Evolutionary conservation across 2,113 vertebrate genomes (phyloP).

Genomic region (Panurus biarmicus): DNA sequence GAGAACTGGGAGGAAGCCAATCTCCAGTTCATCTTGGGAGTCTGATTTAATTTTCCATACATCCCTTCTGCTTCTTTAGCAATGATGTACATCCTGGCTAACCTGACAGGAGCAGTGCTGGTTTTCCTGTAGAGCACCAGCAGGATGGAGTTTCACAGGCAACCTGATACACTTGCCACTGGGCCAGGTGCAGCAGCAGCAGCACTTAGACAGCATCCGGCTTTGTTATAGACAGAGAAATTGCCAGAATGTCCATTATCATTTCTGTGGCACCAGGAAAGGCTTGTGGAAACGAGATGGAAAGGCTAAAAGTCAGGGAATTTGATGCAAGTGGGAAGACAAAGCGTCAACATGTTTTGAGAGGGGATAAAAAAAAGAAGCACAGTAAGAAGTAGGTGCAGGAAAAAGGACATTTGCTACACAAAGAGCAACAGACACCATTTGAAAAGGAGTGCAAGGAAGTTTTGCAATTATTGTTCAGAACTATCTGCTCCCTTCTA

Average conservation of each 20-base stretch:
- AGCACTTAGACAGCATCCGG: neutral
- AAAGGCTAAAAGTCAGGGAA: neutral
- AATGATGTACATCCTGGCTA: neutral
- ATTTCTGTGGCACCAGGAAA: neutral
- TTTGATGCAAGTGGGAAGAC: neutral
- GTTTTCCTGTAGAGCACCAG: neutral
- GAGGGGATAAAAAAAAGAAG: neutral
- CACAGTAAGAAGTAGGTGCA: neutral
- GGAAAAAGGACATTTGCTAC: neutral
- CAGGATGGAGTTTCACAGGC: neutral
- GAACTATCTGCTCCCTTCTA: neutral
- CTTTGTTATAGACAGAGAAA: neutral
- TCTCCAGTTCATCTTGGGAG: neutral
- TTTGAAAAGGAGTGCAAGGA: neutral
- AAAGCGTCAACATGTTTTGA: neutral
- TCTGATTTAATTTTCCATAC: constrained; percentile 3
- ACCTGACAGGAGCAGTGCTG: neutral
- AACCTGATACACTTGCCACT: neutral
- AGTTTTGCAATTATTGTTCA: neutral
- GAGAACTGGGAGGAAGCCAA: constrained; percentile 2
- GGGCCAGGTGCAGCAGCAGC: neutral
- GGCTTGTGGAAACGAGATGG: neutral
- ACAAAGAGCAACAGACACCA: neutral
- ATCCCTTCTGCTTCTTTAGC: neutral
- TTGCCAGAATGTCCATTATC: constrained; percentile 26